Conservation (phyloP, 2,113 vertebrate genomes). For the Panurus biarmicus region DNA sequence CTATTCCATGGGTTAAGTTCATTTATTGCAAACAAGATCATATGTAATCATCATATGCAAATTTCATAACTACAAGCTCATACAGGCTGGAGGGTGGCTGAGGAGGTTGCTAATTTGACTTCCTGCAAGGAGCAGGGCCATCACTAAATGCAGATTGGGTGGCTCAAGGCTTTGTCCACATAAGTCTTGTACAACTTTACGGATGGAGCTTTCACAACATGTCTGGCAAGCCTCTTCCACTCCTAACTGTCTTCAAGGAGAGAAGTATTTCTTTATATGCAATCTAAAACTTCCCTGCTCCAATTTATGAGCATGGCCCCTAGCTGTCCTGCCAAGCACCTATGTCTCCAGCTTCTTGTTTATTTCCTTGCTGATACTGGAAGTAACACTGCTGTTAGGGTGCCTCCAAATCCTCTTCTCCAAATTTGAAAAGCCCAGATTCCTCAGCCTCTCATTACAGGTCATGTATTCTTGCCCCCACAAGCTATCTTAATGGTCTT, state of each 20-base stretch:
- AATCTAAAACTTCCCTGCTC: neutral
- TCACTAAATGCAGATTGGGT: neutral
- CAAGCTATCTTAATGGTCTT: neutral
- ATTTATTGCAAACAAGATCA: neutral
- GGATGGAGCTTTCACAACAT: rapidly evolving
- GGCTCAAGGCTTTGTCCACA: neutral
- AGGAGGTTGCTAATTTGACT: neutral
- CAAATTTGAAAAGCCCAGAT: neutral
- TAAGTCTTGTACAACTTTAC: neutral
- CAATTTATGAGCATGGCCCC: neutral
- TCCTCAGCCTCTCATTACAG: neutral
- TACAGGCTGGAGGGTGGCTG: neutral
- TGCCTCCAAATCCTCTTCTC: neutral
- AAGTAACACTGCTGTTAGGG: neutral
- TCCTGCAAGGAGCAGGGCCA: neutral
- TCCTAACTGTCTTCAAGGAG: neutral
- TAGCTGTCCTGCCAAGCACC: neutral
- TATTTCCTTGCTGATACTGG: neutral
- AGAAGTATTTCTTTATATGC: neutral
- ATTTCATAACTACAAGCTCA: neutral
- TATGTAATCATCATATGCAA: neutral
- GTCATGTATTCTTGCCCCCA: neutral
- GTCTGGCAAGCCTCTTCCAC: neutral
- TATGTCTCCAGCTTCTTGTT: neutral
- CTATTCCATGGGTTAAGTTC: neutral